Conservation (phyloP, 2,113 vertebrate species). For the Ailurus styani region DNA sequence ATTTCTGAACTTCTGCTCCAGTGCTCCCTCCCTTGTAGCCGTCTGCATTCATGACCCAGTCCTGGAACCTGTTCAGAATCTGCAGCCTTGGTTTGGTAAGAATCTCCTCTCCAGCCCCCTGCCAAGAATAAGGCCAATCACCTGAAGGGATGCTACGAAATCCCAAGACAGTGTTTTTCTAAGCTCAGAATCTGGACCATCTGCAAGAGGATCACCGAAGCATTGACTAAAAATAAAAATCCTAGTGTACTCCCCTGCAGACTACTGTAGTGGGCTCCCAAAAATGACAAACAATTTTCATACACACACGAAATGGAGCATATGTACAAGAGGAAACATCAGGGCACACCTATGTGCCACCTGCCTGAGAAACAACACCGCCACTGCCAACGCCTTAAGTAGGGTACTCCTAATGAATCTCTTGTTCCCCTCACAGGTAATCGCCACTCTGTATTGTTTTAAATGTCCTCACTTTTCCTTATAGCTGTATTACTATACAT, state of each 20-base stretch:
- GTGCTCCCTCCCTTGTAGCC: neutral
- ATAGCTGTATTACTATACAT: neutral
- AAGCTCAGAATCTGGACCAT: neutral
- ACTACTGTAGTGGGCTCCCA: neutral
- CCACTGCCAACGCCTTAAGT: neutral
- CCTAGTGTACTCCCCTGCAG: neutral
- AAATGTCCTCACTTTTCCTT: neutral
- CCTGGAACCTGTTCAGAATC: neutral
- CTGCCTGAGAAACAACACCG: neutral
- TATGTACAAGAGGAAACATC: neutral
- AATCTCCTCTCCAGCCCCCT: neutral
- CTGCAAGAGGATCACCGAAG: neutral
- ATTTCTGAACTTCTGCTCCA: neutral
- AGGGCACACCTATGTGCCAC: neutral
- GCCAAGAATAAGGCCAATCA: neutral
- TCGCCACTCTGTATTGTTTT: neutral
- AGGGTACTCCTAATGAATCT: neutral
- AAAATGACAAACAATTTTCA: neutral
- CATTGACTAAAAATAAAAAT: neutral
- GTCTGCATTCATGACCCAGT: neutral
- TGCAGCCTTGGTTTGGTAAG: neutral
- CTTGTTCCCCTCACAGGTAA: neutral
- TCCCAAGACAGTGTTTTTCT: neutral
- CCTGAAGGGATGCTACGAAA: neutral
- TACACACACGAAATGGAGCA: neutral